Percentiles rank a stretch among this genome's conserved stretches.
Conservation (phyloP, 1,140 invertebrate genomes). For the Triops cancriformis region DNA sequence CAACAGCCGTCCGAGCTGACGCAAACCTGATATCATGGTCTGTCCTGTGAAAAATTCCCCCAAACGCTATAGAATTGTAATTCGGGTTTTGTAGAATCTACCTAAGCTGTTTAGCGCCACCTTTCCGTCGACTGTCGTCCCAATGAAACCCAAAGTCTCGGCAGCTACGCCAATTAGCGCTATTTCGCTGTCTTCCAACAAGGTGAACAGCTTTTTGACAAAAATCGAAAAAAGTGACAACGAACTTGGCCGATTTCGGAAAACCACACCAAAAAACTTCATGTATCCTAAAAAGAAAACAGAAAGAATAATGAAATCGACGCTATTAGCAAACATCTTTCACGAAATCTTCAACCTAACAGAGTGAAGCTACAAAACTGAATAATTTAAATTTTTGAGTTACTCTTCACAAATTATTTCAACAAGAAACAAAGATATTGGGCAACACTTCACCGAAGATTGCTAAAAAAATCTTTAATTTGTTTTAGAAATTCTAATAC, state of each 20-base stretch:
- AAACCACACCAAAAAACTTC: constrained; percentile 21
- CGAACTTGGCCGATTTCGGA: constrained; percentile 26
- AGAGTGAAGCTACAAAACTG: too few relatives aligned
- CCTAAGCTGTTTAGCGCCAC: constrained; percentile 16
- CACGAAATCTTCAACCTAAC: too few relatives aligned
- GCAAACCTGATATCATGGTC: constrained; percentile 26
- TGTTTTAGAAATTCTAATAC: too few relatives aligned
- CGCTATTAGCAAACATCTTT: too few relatives aligned
- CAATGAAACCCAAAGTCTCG: constrained; percentile 32
- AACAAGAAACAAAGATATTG: too few relatives aligned
- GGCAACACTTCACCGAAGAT: too few relatives aligned
- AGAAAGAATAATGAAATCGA: not conserved
- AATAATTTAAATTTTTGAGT: too few relatives aligned
- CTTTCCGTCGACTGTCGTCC: constrained; percentile 30
- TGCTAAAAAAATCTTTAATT: too few relatives aligned
- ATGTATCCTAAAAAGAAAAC: not conserved
- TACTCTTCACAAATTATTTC: too few relatives aligned
- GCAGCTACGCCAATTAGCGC: constrained; percentile 22
- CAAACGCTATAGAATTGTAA: not conserved
- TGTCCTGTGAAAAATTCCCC: not conserved
- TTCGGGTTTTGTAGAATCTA: not conserved
- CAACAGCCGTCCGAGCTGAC: constrained; percentile 27
- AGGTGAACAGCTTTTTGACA: not conserved
- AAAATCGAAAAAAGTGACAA: constrained; percentile 26
- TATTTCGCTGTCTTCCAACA: constrained; percentile 22